A percentile compares a stretch with the other conserved stretches of the same genome.
Evolutionary conservation across 2,113 vertebrate species (phyloP).

Genomic region (Paradoxurus hermaphroditus): DNA sequence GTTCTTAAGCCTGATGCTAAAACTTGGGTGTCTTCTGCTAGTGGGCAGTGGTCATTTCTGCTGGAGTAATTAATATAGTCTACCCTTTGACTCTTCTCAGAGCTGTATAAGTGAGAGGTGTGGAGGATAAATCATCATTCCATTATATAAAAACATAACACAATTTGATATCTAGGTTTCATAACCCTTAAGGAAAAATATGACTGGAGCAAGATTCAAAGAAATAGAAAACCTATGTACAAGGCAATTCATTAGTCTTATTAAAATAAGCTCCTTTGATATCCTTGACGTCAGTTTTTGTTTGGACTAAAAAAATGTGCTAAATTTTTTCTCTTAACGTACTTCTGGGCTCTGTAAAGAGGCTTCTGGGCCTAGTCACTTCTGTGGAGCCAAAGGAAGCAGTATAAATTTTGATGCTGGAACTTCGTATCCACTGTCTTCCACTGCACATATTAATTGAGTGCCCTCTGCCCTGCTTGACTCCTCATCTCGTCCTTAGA

Average conservation of each 20-base stretch:
- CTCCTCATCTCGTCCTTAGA: not conserved
- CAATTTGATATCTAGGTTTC: not conserved
- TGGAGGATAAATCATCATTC: not conserved
- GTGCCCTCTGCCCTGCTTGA: not conserved
- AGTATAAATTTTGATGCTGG: not conserved
- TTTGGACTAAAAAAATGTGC: not conserved
- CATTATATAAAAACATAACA: not conserved
- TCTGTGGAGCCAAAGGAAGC: not conserved
- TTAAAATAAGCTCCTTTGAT: not conserved
- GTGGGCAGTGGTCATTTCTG: not conserved
- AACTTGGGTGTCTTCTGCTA: not conserved
- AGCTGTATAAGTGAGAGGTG: not conserved
- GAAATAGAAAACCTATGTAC: not conserved
- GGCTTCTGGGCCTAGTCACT: not conserved
- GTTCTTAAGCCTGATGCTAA: not conserved
- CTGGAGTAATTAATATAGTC: not conserved
- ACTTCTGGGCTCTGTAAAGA: not conserved
- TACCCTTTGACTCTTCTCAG: not conserved
- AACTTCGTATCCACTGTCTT: not conserved
- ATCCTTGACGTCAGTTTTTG: not conserved
- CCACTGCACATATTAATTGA: not conserved
- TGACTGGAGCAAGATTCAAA: not conserved
- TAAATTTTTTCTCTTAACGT: constrained; percentile 6
- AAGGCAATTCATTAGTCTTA: not conserved
- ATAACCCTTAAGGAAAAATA: constrained; percentile 21